These are phyloP conservation scores for Metopolophium dirhodum DNA, from an alignment of 1,140 invertebrate genomes.

Conservation along the genomic window DNA sequence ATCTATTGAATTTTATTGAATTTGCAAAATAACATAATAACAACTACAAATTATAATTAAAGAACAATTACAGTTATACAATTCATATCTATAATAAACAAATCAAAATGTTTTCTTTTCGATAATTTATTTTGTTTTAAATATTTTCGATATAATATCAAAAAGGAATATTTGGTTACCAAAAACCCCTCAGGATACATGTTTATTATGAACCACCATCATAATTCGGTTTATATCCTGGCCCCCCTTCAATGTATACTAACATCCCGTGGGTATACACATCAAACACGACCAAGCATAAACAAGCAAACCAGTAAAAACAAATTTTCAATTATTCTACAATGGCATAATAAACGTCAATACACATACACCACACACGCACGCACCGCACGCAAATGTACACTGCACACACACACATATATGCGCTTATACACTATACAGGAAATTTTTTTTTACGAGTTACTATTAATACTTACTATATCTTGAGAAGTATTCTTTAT, in stretches of 20 bases:
- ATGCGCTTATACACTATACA: neutral
- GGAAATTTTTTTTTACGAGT: neutral
- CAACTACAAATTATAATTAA: neutral
- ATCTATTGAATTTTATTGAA: too few species aligned
- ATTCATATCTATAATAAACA: neutral
- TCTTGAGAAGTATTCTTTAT: neutral
- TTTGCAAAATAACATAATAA: too few species aligned
- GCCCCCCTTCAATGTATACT: neutral
- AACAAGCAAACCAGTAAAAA: constrained; percentile 10
- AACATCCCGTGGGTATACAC: constrained; percentile 11
- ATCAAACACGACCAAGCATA: constrained; percentile 13
- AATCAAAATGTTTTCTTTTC: neutral
- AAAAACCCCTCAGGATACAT: constrained; percentile 4
- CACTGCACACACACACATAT: too few species aligned
- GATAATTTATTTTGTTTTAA: neutral
- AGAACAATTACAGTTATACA: neutral
- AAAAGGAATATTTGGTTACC: neutral
- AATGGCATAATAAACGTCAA: constrained; percentile 5
- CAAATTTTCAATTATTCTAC: constrained; percentile 17
- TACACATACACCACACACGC: neutral
- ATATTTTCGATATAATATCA: neutral
- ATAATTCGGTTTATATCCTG: constrained; percentile 15
- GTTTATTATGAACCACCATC: constrained; percentile 2
- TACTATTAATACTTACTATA: neutral
- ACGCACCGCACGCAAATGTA: too few species aligned